Evolutionary conservation across 2,113 vertebrate genomes (phyloP).

Genomic region (Butastur rufipennis): DNA sequence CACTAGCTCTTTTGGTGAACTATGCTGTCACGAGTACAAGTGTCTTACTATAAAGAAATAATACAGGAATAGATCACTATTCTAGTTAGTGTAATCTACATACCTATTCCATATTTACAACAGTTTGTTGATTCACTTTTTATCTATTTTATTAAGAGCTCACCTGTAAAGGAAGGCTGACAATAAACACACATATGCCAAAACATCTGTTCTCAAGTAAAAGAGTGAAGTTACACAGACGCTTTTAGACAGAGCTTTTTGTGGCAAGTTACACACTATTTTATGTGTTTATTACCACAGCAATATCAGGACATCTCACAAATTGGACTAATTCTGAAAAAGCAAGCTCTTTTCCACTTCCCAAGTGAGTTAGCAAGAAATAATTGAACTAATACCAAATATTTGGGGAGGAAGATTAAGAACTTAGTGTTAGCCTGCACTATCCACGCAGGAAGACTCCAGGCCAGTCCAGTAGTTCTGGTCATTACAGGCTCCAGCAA

Average conservation of each 20-base stretch:
- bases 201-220: neutral
- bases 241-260: neutral
- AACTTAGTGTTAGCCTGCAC: neutral
- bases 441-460: neutral
- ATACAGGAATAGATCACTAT: neutral
- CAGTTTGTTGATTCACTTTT: neutral
- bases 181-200: neutral
- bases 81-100: neutral
- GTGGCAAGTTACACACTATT: neutral
- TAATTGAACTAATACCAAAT: neutral
- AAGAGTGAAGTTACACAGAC: neutral
- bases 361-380: neutral
- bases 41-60: neutral
- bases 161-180: neutral
- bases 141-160: neutral
- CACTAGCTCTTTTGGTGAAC: neutral
- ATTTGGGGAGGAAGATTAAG: neutral
- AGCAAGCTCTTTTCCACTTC: neutral
- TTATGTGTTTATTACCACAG: neutral
- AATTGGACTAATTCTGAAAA: neutral
- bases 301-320: neutral
- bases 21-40: neutral
- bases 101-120: neutral
- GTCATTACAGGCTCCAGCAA: neutral
- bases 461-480: neutral